Percentiles rank a stretch among this genome's conserved stretches.
Evolutionary conservation across 2,797 vertebrate species (phyloP).

Genomic region (Hippopotamyrus pictus): DNA sequence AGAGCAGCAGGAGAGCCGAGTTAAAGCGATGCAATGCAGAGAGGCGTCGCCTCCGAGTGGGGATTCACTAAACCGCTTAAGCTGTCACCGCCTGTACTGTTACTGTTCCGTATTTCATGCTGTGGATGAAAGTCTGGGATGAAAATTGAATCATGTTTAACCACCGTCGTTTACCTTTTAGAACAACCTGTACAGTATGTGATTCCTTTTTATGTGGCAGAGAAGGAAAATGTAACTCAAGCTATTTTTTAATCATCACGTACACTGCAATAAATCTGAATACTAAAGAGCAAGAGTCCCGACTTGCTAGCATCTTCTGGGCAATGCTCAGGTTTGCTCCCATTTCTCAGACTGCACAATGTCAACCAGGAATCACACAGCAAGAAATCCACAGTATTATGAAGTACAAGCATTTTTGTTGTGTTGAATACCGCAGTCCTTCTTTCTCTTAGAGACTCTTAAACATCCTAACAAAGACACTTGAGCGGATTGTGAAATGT

Average conservation of each 20-base stretch:
- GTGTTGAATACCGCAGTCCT: background rate
- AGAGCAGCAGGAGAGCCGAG: background rate
- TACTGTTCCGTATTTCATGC: background rate
- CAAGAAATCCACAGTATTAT: background rate
- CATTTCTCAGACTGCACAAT: background rate
- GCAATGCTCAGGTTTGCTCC: background rate
- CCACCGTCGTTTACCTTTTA: background rate
- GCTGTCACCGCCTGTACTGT: background rate
- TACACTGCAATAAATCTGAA: background rate
- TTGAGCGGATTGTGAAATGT: background rate
- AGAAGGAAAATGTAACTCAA: background rate
- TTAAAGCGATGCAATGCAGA: slow-evolving; percentile 21
- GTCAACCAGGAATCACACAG: background rate
- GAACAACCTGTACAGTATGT: background rate
- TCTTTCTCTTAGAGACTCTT: background rate
- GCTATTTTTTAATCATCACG: background rate
- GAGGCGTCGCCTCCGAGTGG: background rate
- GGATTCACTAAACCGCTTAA: background rate
- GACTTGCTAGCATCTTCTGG: background rate
- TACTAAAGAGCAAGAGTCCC: background rate
- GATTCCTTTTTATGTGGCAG: background rate
- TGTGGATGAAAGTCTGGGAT: background rate
- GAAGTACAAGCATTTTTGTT: background rate
- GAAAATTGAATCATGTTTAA: background rate
- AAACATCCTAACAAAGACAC: background rate